Evolutionary conservation across 2,888 invertebrate species (phyloP), one percentile per base, ranked within the genome.

Genomic region (Chouioia cunea): DNA sequence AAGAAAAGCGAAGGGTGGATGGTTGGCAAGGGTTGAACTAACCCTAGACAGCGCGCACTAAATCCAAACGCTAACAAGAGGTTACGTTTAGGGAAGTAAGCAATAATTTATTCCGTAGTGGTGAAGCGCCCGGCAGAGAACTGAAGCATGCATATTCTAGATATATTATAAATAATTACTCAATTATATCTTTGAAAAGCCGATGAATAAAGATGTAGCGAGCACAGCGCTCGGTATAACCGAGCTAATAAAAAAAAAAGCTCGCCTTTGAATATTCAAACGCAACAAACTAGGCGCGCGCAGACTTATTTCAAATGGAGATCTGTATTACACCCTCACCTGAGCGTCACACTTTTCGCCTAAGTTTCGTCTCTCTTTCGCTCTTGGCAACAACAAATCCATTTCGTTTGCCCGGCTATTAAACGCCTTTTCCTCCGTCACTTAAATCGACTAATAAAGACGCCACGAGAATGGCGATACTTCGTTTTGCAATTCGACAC

Each of bases 81-180:
- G 79, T 80, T 79, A 80, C 83, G 82, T 83, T 84, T 83, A 82
- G 83, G 83, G 82, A 81, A 80, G 84, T 81, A 82, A 82, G 82
- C 82, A 79, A 81, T 85, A 84, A 85, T 85, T 78, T 84, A 85
- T 85, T 85, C 84, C 79, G 36, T 36, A 36, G 36, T 36, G 36
- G 36, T 36, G 36, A 36, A 36, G 36, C 10, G 79, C 77, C 77
- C 18, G 44, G 43, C 18, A 57, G 80, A 83, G 83, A 84, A 84
- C 84, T 83, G 84, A 85, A 84, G 83, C 85, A 85, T 85, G 85
- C 85, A 85, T 85, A 85, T 85, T 85, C 85, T 84, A 85, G 85
- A 85, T 85, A 85, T 85, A 85, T 85, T 85, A 85, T 85, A 85
- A 85, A 85, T 85, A 85, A 85, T 85, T 85, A 85, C 85, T 85